A percentile compares a stretch with the other conserved stretches of the same genome.
Conservation (phyloP, 2,113 vertebrate genomes). For the Glaucidium brasilianum region DNA sequence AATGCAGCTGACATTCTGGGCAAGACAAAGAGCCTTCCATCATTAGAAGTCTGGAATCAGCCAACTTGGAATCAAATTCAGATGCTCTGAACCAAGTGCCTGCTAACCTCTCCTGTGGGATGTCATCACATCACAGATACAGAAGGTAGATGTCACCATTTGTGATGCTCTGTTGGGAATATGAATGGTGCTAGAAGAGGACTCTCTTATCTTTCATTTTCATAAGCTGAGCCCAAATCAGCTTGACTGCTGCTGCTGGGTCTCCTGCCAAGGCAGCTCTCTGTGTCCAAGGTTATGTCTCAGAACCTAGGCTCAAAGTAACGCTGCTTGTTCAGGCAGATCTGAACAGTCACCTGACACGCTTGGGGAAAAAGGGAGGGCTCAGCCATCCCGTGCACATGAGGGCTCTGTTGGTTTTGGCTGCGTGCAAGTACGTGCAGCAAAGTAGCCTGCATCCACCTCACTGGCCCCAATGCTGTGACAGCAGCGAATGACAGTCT, state of each 20-base stretch:
- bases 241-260: neutral
- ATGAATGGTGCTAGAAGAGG: neutral
- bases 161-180: neutral
- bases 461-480: accelerated
- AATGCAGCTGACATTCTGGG: neutral
- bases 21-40: neutral
- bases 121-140: neutral
- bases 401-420: accelerated
- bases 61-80: neutral
- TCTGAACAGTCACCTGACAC: neutral
- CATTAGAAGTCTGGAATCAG: neutral
- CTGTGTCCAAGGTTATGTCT: neutral
- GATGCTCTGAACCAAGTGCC: neutral
- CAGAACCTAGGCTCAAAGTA: neutral
- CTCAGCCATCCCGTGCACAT: no score
- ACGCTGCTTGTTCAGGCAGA: neutral
- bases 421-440: neutral
- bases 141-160: neutral
- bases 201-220: neutral
- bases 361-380: neutral
- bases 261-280: neutral
- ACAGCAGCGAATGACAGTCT: neutral
- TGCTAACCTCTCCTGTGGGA: neutral
- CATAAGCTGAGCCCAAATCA: neutral
- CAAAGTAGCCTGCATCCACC: neutral